A percentile compares a stretch with the other conserved stretches of the same genome.
Evolutionary conservation across 2,113 vertebrate species (phyloP).

Genomic region (Paedocypris sp.): DNA sequence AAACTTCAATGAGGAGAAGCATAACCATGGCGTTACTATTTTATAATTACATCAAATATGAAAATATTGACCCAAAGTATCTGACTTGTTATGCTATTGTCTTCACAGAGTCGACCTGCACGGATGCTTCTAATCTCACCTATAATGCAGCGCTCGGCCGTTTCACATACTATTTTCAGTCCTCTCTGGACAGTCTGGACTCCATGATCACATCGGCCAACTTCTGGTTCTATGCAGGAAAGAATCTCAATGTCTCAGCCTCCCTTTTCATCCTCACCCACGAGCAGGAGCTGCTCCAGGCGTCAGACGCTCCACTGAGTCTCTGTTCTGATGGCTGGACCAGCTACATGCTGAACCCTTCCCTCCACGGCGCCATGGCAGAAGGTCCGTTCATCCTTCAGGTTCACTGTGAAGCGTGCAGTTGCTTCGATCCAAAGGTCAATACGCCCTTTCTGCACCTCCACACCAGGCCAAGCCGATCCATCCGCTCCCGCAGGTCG

Average conservation of each 20-base stretch:
- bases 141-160: constrained; percentile 31
- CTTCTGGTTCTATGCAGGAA: constrained; percentile 77
- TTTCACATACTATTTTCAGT: constrained; percentile 76
- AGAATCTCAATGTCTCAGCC: constrained; percentile 26
- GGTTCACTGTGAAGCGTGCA: constrained; percentile 66
- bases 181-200: constrained; percentile 56
- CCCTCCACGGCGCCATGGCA: constrained; percentile 42
- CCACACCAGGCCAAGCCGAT: constrained; percentile 37
- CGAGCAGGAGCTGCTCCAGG: constrained; percentile 35
- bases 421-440: constrained; percentile 51
- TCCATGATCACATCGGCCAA: constrained; percentile 64
- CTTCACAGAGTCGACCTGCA: constrained; percentile 54
- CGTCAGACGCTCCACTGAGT: constrained; percentile 19
- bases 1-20: too few species aligned
- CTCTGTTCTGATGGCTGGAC: constrained; percentile 60
- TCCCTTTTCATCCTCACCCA: constrained; percentile 43
- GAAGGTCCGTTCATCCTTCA: constrained; percentile 62
- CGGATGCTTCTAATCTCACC: constrained; percentile 4
- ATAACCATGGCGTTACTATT: too few species aligned
- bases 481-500: constrained; percentile 51
- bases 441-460: constrained; percentile 77
- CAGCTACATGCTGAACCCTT: constrained; percentile 50
- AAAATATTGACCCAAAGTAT: too few species aligned
- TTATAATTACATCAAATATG: too few species aligned
- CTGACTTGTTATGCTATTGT: not conserved